Base-by-base conservation (phyloP, 2,888 invertebrate genomes). In the Drosophila mimica region DNA sequence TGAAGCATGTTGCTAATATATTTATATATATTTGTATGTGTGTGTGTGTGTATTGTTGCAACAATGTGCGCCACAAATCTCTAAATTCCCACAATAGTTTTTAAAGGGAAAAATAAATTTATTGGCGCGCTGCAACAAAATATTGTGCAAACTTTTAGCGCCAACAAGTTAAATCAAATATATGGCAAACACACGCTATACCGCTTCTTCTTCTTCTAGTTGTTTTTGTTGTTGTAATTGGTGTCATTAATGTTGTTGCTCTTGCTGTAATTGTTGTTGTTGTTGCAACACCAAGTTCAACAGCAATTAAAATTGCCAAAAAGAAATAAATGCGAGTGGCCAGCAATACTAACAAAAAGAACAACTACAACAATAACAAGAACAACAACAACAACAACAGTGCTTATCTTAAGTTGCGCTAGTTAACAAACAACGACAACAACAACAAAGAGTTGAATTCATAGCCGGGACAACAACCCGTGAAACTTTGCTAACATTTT, bases 81-180 rank as follows among this genome's bases (percentile, higher is more conserved):
- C 81, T 68, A 76, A 84, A 85, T 88, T 85, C 89, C 85, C 90
- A 67, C 83, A 85, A 85, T 90, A 90, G 90, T 90, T 85, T 90
- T 90, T 70, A 77, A 83, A 90, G 81, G 79, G 82, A 36, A 59
- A 86, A 86, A 72, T 65, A 80, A 90, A 84, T 89, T 89, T 87
- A 87, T 87, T 79, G 83, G 71, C 72, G 70, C 78, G 73, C 75
- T 78, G 63, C 88, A 76, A 84, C 70, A 88, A 81, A 76, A 72
- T 74, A 78, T 70, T 70, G 71, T 75, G 80, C 30, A 74, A 80
- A 80, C 69, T 82, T 80, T 76, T 67, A 60, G 69, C 65, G 77
- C 90, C 73, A 85, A 88, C 90, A 85, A 85, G 87, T 85, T 88
- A 85, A 90, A 90, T 90, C 90, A 90, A 90, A 85, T 85, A 90